These are phyloP conservation scores for Drosophila leontia DNA, from an alignment of 1,140 invertebrate species.

Conservation along the genomic window DNA sequence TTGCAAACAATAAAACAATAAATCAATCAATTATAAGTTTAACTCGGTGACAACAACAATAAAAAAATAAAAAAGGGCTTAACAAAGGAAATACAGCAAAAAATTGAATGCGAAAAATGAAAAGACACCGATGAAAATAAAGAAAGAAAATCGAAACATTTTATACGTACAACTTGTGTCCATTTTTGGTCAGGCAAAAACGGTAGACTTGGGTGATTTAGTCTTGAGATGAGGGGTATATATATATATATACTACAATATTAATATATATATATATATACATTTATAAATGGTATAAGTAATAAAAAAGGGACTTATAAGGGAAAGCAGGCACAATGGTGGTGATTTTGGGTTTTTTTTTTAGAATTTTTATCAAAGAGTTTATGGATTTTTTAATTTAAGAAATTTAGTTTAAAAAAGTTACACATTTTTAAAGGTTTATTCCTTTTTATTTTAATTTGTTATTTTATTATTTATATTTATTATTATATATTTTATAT, in stretches of 20 bases:
- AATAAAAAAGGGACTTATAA: neutral
- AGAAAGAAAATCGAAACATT: constrained; percentile 28
- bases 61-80: constrained; percentile 4
- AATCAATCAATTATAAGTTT: constrained; percentile 81
- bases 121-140: neutral
- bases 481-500: too few species aligned
- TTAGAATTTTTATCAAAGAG: too few species aligned
- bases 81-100: constrained; percentile 13
- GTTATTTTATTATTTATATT: too few species aligned
- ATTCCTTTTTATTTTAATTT: too few species aligned
- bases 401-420: neutral
- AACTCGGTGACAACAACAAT: constrained; percentile 50
- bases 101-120: constrained; percentile 8
- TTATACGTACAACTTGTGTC: constrained; percentile 39
- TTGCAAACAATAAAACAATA: constrained; percentile 84
- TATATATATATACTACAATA: neutral
- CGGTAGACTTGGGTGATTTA: constrained; percentile 16
- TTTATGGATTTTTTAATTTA: neutral
- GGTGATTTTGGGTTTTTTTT: neutral
- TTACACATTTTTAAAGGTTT: neutral
- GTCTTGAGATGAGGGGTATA: constrained; percentile 8
- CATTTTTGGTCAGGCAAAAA: constrained; percentile 49
- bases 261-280: neutral
- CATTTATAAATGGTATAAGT: neutral
- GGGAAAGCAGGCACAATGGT: neutral